phyloP scores from a whole-genome alignment of 2,888 invertebrate species.

The Aporophyla lueneburgensis region DNA sequence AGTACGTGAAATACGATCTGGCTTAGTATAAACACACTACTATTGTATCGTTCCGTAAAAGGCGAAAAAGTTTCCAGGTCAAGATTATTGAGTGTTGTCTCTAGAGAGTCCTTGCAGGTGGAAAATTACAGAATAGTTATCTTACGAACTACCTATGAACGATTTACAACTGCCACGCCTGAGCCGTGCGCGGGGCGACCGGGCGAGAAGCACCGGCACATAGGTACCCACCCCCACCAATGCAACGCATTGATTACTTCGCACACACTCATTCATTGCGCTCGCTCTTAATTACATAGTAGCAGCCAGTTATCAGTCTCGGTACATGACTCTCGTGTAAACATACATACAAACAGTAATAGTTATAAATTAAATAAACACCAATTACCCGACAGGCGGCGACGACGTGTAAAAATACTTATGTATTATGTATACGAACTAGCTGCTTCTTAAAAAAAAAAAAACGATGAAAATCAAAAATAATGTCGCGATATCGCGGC shows the following conservation, averaged over 20 bases:
- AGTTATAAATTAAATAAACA: slow-evolving; percentile 35
- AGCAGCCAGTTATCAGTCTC: slow-evolving; percentile 49
- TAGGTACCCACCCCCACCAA: not conserved
- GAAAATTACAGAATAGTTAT: not conserved
- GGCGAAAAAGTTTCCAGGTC: not conserved
- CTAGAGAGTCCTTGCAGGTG: slow-evolving; percentile 3
- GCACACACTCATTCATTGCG: slow-evolving; percentile 27
- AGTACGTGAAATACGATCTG: not conserved
- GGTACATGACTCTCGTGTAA: slow-evolving; percentile 36
- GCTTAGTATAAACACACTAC: too few relatives aligned
- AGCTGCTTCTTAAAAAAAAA: not conserved
- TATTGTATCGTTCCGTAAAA: not conserved
- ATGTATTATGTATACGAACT: not conserved
- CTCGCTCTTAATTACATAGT: slow-evolving; percentile 36
- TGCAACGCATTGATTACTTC: slow-evolving; percentile 30
- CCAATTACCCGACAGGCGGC: slow-evolving; percentile 8
- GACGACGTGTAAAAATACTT: slow-evolving; percentile 7
- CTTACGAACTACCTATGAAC: not conserved
- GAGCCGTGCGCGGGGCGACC: not conserved
- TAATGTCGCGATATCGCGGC: slow-evolving; percentile 17
- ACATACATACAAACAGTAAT: slow-evolving; percentile 28
- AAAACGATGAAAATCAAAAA: slow-evolving; percentile 9
- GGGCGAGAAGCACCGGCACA: not conserved
- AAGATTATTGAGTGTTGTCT: not conserved
- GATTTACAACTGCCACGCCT: not conserved